Base-by-base conservation (phyloP, 2,797 vertebrate species). In the Cossypha polioptera region DNA sequence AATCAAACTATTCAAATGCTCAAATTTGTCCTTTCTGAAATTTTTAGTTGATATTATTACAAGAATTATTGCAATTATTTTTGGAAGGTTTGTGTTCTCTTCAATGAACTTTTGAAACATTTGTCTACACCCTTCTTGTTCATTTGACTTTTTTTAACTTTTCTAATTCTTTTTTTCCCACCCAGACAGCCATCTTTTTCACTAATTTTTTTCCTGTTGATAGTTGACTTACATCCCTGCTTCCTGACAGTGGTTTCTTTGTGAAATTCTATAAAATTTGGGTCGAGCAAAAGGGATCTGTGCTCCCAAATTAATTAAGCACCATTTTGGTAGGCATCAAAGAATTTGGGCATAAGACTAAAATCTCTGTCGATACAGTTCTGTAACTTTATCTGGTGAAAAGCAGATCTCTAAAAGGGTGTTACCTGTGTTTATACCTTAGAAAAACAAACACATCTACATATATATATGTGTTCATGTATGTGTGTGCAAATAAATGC, bases 161-260 rank as follows among this genome's bases (percentile, higher is more conserved):
- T 71, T 68, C 5, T 42, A 11, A 6, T 21, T 13, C 1, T 66
- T 26, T 47, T 24, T 31, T 16, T 40, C 38, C 6, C 0, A 0
- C 13, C 13, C 2, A 50, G 26, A 31, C 29, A 28, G 5, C 5
- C 7, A 47, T 26, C 3, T 1, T 47, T 88, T 81, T 74, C 31
- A 31, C 5, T 48, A 3, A 10, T 65, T 45, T 94, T 53, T 86
- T 73, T 59, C 28, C 10, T 75, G 4, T 26, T 77, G 25, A 40
- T 17, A 48, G 26, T 53, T 51, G 36, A 85, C 17, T 51, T 22
- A 24, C 55, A 58, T 13, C 3, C 3, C 10, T 59, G 19, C 8
- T 75, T 72, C 22, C 10, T 83, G 40, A 3, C 21, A 43, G 31
- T 65, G 28, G 26, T 57, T 71, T 67, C 16, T 68, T 65, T 54